Evolutionary conservation across 2,888 invertebrate species (phyloP).

Genomic region (Bombylius discolor): DNA sequence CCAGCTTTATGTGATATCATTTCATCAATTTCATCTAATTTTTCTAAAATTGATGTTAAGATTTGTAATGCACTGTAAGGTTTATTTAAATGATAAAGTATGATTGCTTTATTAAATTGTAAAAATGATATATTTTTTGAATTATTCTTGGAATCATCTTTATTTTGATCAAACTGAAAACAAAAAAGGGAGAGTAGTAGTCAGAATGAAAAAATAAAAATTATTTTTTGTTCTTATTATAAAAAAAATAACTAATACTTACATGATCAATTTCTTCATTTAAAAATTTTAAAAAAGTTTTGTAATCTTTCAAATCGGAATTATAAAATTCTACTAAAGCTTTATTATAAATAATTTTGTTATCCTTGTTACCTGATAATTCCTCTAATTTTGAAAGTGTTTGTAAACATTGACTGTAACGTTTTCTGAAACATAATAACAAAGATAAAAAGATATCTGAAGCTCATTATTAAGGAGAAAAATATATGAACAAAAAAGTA

Average conservation of each 20-base stretch:
- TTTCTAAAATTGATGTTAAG: slow-evolving; percentile 23
- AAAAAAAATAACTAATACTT: slow-evolving; percentile 1
- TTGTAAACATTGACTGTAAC: slow-evolving; percentile 27
- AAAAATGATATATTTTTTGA: slow-evolving; percentile 2
- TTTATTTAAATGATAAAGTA: slow-evolving; percentile 33
- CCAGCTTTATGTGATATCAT: slow-evolving; percentile 25
- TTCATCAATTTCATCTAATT: slow-evolving; percentile 28
- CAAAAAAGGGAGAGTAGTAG: neutral
- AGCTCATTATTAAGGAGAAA: no score
- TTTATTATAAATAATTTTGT: slow-evolving; percentile 44
- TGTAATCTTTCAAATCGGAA: slow-evolving; percentile 57
- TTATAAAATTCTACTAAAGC: slow-evolving; percentile 71
- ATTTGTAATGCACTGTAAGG: slow-evolving; percentile 29
- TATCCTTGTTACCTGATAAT: slow-evolving; percentile 19
- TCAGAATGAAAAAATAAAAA: neutral
- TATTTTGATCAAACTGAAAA: slow-evolving; percentile 4
- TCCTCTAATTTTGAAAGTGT: slow-evolving; percentile 25
- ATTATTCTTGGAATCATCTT: slow-evolving; percentile 2
- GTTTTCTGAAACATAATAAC: neutral
- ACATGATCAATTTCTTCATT: slow-evolving; percentile 34
- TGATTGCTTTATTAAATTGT: slow-evolving; percentile 26
- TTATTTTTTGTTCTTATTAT: neutral
- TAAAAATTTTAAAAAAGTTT: slow-evolving; percentile 55
- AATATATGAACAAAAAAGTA: no score
- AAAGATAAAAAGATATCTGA: no score